Evolutionary conservation across 2,888 invertebrate species (phyloP).

Genomic region (Caenorhabditis sp.): DNA sequence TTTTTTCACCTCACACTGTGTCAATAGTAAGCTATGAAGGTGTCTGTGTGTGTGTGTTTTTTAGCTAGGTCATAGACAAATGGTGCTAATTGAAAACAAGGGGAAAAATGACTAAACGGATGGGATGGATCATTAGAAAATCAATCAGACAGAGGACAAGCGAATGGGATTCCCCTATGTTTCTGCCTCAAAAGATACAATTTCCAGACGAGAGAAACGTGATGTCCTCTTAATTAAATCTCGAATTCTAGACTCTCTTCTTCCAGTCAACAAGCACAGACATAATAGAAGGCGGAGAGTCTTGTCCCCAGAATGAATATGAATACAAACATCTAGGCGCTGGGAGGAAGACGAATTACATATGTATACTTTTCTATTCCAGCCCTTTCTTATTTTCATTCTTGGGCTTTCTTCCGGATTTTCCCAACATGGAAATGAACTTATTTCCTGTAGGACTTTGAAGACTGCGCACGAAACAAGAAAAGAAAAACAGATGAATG

Average conservation of each 20-base stretch:
- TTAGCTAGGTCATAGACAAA: neutral
- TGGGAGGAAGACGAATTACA: conserved; percentile 15
- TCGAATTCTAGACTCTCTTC: conserved; percentile 16
- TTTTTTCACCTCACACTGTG: conserved; percentile 1
- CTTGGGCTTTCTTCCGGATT: neutral
- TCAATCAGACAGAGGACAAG: no score
- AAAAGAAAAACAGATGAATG: conserved; percentile 42
- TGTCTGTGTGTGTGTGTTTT: neutral
- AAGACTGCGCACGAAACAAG: conserved; percentile 34
- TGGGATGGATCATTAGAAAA: no score
- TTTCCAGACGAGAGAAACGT: conserved; percentile 1
- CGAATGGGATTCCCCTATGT: neutral
- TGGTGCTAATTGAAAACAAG: conserved; percentile 2
- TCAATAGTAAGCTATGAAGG: conserved; percentile 8
- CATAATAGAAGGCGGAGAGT: conserved; percentile 19
- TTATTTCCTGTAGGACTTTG: conserved; percentile 28
- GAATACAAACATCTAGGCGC: conserved; percentile 33
- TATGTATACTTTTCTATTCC: conserved; percentile 31
- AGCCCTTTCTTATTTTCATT: conserved; percentile 1
- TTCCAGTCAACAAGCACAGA: conserved; percentile 14
- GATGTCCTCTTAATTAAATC: conserved; percentile 51
- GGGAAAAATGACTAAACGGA: no score
- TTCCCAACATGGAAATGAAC: conserved; percentile 32
- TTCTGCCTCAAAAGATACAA: neutral
- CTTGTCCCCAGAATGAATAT: neutral